These are phyloP conservation scores for Synchiropus splendidus DNA, from an alignment of 2,113 vertebrate genomes.

Conservation along the genomic window DNA sequence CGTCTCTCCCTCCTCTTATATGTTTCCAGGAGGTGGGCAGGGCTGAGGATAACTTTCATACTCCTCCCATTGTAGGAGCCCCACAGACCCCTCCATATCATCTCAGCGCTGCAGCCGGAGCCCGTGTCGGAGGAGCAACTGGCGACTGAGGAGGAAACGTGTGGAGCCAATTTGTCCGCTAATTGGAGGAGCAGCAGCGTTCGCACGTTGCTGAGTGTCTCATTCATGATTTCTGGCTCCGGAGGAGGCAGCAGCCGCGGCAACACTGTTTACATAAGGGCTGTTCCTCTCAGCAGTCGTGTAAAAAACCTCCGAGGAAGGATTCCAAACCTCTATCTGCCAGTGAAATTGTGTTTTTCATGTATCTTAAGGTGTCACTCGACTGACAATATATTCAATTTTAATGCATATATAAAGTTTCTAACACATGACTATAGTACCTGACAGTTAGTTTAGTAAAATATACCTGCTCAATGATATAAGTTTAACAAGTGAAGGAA, in stretches of 20 bases:
- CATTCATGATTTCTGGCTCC: constrained; percentile 5
- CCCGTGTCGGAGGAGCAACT: constrained; percentile 27
- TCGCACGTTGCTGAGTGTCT: constrained; percentile 10
- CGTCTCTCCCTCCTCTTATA: constrained; percentile 57
- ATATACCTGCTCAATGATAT: too few species aligned
- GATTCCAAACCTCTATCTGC: too few species aligned
- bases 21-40: constrained; percentile 67
- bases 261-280: constrained; percentile 4
- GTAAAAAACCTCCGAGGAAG: too few species aligned
- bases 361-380: too few species aligned
- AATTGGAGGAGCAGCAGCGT: constrained; percentile 24
- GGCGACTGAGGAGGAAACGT: constrained; percentile 26
- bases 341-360: too few species aligned
- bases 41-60: constrained; percentile 58
- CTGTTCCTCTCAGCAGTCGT: constrained; percentile 20
- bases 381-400: too few species aligned
- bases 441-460: too few species aligned
- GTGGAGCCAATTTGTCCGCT: constrained; percentile 24
- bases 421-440: too few species aligned
- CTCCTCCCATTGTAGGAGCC: constrained; percentile 71
- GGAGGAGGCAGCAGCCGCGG: constrained; percentile 10
- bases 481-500: too few species aligned
- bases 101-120: constrained; percentile 36
- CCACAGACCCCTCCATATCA: constrained; percentile 50
- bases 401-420: too few species aligned